Evolutionary conservation across 2,113 vertebrate species (phyloP).

Genomic region (Sturnira hondurensis): DNA sequence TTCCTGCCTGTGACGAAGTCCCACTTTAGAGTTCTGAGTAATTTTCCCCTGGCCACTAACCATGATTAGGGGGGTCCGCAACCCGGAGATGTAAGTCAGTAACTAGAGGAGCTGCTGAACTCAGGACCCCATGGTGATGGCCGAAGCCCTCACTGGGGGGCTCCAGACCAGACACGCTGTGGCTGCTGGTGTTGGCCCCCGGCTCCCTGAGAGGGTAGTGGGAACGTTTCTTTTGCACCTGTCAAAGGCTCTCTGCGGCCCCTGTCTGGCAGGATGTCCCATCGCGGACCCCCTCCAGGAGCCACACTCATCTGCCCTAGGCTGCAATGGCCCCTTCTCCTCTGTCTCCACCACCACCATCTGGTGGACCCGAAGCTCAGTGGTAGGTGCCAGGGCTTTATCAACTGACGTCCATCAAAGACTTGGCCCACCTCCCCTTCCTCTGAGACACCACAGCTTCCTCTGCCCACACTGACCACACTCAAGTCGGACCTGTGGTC

Average conservation of each 20-base stretch:
- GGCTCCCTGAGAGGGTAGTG: neutral
- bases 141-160: neutral
- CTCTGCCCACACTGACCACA: no score
- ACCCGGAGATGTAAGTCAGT: neutral
- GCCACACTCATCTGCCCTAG: neutral
- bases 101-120: neutral
- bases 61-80: neutral
- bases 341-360: neutral
- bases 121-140: neutral
- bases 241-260: neutral
- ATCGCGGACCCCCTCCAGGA: neutral
- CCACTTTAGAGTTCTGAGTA: neutral
- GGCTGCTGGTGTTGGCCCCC: no score
- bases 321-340: neutral
- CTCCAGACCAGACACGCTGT: fast-evolving
- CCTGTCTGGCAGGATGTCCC: neutral
- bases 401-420: neutral
- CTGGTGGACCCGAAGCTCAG: no score
- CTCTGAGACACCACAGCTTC: no score
- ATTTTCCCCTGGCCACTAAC: neutral
- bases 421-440: no score
- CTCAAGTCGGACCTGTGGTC: neutral
- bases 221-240: neutral
- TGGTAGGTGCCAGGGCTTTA: neutral
- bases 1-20: neutral